Percentiles rank a stretch among this genome's conserved stretches.
These are phyloP conservation scores for Macrotrachela quadricornifera DNA, from an alignment of 1,140 invertebrate species.

Conservation along the genomic window DNA sequence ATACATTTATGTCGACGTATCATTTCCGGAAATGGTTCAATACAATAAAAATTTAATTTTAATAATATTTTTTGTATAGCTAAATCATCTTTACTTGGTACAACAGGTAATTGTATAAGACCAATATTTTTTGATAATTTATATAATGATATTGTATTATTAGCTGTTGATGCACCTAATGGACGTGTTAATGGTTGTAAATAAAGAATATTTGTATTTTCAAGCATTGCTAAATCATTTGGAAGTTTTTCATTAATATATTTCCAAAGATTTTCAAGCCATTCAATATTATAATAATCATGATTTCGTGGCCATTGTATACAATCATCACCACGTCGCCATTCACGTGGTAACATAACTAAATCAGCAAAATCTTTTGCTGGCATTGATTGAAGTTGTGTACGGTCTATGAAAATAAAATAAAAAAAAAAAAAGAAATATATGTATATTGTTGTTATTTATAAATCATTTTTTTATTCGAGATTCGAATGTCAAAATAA, in stretches of 20 bases:
- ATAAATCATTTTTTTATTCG: neutral
- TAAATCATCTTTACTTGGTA: neutral
- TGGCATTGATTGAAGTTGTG: constrained; percentile 7
- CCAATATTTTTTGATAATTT: constrained; percentile 5
- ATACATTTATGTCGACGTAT: neutral
- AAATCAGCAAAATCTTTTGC: constrained; percentile 3
- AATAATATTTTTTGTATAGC: neutral
- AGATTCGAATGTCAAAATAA: too few species aligned
- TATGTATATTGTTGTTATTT: neutral
- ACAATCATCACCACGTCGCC: constrained; percentile 1
- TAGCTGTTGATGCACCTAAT: neutral
- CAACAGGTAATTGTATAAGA: neutral
- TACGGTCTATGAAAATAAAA: constrained; percentile 1
- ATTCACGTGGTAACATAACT: constrained; percentile 6
- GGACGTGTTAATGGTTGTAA: neutral
- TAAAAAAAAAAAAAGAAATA: neutral
- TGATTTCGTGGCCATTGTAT: constrained; percentile 2
- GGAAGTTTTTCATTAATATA: constrained; percentile 6
- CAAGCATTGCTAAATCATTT: neutral
- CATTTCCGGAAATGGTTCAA: neutral
- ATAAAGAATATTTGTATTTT: constrained; percentile 5
- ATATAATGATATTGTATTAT: neutral
- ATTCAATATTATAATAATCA: constrained; percentile 1
- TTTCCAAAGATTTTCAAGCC: constrained; percentile 7
- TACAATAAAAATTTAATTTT: constrained; percentile 2